phyloP scores from a whole-genome alignment of 64 coral and sea anemone species.

The Cladopsammia gracilis region DNA sequence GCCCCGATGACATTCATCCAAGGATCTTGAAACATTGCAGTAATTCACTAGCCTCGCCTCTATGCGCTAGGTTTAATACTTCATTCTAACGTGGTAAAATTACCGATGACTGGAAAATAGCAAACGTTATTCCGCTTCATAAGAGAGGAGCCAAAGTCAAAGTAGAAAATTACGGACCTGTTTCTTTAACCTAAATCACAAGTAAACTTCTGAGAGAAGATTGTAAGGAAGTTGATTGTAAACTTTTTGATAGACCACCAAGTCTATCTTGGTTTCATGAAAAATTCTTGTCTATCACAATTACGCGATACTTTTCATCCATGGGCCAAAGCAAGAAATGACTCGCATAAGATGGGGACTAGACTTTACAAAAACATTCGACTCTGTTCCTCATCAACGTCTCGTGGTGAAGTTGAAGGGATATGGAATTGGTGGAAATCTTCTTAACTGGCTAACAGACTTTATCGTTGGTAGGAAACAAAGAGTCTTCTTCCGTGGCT shows the following conservation, averaged over 20 bases:
- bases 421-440: constrained; percentile 39
- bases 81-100: background rate
- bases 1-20: background rate
- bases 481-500: background rate
- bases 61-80: background rate
- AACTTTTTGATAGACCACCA: background rate
- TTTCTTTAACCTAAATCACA: background rate
- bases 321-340: constrained; percentile 33
- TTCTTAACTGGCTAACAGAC: constrained; percentile 14
- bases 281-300: constrained; percentile 10
- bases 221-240: constrained; percentile 11
- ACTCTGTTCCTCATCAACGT: constrained; percentile 43
- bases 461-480: constrained; percentile 17
- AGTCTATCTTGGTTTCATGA: constrained; percentile 11
- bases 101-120: constrained; percentile 45
- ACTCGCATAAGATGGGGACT: background rate
- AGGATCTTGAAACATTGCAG: background rate
- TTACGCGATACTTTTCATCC: constrained; percentile 2
- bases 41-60: constrained; percentile 1
- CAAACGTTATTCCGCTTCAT: constrained; percentile 13
- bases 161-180: constrained; percentile 21
- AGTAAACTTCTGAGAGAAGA: constrained; percentile 2
- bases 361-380: constrained; percentile 39
- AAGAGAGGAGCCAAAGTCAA: constrained; percentile 29
- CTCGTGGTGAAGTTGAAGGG: constrained; percentile 35